Evolutionary conservation across 2,888 invertebrate species (phyloP), one percentile per base, ranked within the genome.

Genomic region (Macaria liturata): DNA sequence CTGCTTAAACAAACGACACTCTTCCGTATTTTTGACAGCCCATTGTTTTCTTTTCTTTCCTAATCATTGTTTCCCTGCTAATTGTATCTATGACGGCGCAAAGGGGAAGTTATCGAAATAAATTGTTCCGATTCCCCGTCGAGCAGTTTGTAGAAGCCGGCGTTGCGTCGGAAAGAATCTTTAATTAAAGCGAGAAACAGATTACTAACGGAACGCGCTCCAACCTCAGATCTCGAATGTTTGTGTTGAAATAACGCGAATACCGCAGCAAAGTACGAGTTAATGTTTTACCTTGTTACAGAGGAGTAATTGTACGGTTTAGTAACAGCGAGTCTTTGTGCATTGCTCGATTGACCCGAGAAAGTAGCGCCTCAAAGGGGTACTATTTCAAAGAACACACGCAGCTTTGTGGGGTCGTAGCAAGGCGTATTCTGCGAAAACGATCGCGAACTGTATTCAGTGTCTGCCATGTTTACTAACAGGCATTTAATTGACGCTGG

Each of bases 401-500:
- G 43, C 58, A 50, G 40, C 32, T 62, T 55, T 53, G 57, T 61
- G 70, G 72, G 73, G 74, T 76, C 75, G 75, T 68, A 64, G 76
- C 73, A 78, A 70, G 75, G 46, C 69, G 71, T 70, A 75, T 86
- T 86, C 82, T 74, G 71, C 80, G 86, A 80, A 89, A 84, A 83
- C 76, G 81, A 76, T 75, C 74, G 73, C 71, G 70, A 57, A 51
- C 66, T 71, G 72, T 67, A 73, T 79, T 68, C 72, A 69, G 74
- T 70, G 74, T 20, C 83, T 75, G 67, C 65, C 67, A 66, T 88
- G 83, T 88, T 84, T 88, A 88, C 83, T 88, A 89, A 88, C 84
- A 87, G 75, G 72, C 78, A 74, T 83, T 84, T 86, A 88, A 87
- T 86, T 87, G 84, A 84, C 81, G 73, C 71, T 80, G 76, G 86